These are phyloP conservation scores for Eclectus roratus DNA, from an alignment of 2,113 vertebrate genomes.

Conservation along the genomic window DNA sequence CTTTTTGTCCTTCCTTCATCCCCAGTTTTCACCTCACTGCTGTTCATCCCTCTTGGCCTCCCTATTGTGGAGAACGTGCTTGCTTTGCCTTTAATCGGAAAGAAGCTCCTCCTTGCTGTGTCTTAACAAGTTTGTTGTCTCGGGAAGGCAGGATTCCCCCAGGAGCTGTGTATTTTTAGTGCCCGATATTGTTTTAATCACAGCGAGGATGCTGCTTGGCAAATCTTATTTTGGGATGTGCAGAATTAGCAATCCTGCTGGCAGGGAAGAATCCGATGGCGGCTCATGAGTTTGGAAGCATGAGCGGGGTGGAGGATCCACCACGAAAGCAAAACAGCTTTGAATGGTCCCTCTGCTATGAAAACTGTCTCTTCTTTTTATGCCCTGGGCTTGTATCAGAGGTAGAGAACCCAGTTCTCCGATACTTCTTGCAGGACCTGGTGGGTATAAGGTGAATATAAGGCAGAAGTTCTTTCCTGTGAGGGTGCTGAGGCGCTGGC, in stretches of 20 bases:
- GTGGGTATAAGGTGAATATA: not conserved
- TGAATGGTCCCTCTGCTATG: not conserved
- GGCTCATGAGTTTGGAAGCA: not conserved
- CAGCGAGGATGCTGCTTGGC: not conserved
- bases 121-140: not conserved
- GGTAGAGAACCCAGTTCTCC: not conserved
- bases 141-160: not conserved
- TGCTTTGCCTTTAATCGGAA: not conserved
- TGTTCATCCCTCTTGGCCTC: not conserved
- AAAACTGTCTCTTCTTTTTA: not conserved
- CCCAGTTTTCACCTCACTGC: rapidly evolving
- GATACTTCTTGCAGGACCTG: not conserved
- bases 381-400: not conserved
- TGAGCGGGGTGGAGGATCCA: not conserved
- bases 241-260: not conserved
- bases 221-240: conserved; percentile 12
- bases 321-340: not conserved
- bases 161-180: conserved; percentile 30
- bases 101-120: not conserved
- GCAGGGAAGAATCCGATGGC: not conserved
- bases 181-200: conserved; percentile 28
- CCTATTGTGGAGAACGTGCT: not conserved
- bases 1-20: not conserved
- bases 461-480: not conserved
- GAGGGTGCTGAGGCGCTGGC: not conserved